These are phyloP conservation scores for Hyposmocoma kahamanoa DNA, from an alignment of 1,140 invertebrate genomes.

Conservation along the genomic window DNA sequence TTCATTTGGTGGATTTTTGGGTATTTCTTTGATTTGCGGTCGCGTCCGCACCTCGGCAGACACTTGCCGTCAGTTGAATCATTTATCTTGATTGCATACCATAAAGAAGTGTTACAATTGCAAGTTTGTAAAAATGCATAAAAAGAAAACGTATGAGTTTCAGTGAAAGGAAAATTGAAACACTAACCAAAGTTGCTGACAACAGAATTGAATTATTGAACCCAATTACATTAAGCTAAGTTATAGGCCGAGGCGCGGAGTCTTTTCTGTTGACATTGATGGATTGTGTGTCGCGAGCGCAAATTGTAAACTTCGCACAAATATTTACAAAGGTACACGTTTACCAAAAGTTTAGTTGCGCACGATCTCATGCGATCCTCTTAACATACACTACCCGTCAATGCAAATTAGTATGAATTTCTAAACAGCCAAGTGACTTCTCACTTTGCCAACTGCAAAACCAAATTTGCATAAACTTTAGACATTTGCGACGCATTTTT, in stretches of 20 bases:
- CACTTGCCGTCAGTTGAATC: too few relatives aligned
- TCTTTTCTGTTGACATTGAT: slow-evolving; percentile 14
- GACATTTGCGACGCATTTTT: neutral
- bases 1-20: too few relatives aligned
- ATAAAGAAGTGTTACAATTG: too few relatives aligned
- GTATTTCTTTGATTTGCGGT: too few relatives aligned
- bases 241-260: slow-evolving; percentile 7
- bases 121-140: too few relatives aligned
- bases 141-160: too few relatives aligned
- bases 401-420: neutral
- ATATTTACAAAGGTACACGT: slow-evolving; percentile 11
- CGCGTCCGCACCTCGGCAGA: too few relatives aligned
- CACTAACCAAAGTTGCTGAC: slow-evolving; percentile 3
- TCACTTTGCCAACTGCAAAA: neutral
- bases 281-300: slow-evolving; percentile 7
- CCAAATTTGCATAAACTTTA: neutral
- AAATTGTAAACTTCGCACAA: slow-evolving; percentile 18
- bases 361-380: too few relatives aligned
- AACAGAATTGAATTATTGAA: slow-evolving; percentile 17
- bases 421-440: neutral
- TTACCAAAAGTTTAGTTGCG: too few relatives aligned
- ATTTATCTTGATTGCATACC: too few relatives aligned
- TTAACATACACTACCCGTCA: neutral
- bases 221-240: slow-evolving; percentile 17
- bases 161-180: slow-evolving; percentile 5